Evolutionary conservation across 2,113 vertebrate genomes (phyloP), one percentile per base, ranked within the genome.

Genomic region (Colaptes auratus): DNA sequence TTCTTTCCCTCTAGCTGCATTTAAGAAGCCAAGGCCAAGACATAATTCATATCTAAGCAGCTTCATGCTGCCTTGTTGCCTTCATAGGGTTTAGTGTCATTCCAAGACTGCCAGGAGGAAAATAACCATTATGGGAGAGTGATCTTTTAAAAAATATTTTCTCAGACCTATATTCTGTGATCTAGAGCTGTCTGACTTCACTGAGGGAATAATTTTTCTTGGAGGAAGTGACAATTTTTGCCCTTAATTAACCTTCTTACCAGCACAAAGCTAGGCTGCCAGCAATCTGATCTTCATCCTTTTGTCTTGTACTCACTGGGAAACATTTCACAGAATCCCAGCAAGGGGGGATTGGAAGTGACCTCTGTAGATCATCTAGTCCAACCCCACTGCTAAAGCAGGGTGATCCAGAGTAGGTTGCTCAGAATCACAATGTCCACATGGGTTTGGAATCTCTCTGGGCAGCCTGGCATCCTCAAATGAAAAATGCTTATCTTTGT

Each of bases 161-260:
- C 10, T 79, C 36, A 73, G 56, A 52, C 14, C n/a, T 56, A 52
- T 2, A 21, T 33, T 59, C 35, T 52, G 36, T 78, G 28, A 73
- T 63, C 42, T 74, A 50, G 31, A 82, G n/a, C 12, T 87, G 64
- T 56, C 75, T 5, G 14, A 18, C 1, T 3, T 79, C 27, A 74
- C 3, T 65, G 81, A 84, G 14, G n/a, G 46, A 74, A 88, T 67
- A 20, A 58, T 84, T 76, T 89, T 90, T 82, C 70, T 85, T 88
- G 23, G 33, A 86, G 27, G 3, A 35, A 86, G 21, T 39, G 21
- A 30, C 36, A 85, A 3, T 60, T 92, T 89, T 42, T 88, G 48
- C 27, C 79, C 46, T 93, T 91, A 89, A 87, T 89, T 95, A 82
- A 83, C 56, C 82, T 82, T 92, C 64, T 23, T 52, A 24, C 23